Percentiles rank a stretch among this genome's conserved stretches.
Conservation (phyloP, 2,888 invertebrate species). For the Lissocephala sabroskyi region DNA sequence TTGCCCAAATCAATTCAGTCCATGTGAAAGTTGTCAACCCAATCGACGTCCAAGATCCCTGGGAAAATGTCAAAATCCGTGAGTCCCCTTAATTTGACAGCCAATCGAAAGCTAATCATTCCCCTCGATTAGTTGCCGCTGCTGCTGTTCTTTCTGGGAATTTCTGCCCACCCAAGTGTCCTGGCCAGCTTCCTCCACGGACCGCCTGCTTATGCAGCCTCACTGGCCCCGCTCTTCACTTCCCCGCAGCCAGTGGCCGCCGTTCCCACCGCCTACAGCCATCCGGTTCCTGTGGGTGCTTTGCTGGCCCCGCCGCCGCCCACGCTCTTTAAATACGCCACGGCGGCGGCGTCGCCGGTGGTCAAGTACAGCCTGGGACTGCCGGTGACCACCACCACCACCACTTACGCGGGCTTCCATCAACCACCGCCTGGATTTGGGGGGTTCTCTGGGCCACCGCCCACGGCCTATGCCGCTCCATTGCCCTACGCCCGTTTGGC, state of each 20-base stretch:
- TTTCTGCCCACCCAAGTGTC: not conserved
- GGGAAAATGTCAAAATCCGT: constrained; percentile 36
- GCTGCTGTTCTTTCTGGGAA: not conserved
- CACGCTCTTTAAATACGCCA: constrained; percentile 24
- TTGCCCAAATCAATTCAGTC: constrained; percentile 41
- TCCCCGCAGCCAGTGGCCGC: constrained; percentile 6
- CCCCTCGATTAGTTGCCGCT: too few relatives aligned
- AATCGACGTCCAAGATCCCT: constrained; percentile 5
- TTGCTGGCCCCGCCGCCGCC: constrained; percentile 8
- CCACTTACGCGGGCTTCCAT: constrained; percentile 45
- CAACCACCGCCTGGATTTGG: constrained; percentile 9
- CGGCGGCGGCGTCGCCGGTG: constrained; percentile 20
- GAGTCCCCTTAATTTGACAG: constrained; percentile 13
- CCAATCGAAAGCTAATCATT: too few relatives aligned
- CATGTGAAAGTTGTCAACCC: constrained; percentile 56
- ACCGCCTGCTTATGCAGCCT: too few relatives aligned
- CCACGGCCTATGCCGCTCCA: constrained; percentile 1
- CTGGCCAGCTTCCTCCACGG: constrained; percentile 17
- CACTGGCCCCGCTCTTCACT: too few relatives aligned
- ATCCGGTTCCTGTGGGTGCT: constrained; percentile 16
- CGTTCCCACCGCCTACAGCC: constrained; percentile 29
- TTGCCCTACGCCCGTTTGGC: constrained; percentile 6
- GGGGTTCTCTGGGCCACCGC: constrained; percentile 1
- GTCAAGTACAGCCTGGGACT: constrained; percentile 42
- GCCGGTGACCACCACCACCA: constrained; percentile 48